Evolutionary conservation across 2,113 vertebrate species (phyloP).

Genomic region (Bostrychus sinensis): DNA sequence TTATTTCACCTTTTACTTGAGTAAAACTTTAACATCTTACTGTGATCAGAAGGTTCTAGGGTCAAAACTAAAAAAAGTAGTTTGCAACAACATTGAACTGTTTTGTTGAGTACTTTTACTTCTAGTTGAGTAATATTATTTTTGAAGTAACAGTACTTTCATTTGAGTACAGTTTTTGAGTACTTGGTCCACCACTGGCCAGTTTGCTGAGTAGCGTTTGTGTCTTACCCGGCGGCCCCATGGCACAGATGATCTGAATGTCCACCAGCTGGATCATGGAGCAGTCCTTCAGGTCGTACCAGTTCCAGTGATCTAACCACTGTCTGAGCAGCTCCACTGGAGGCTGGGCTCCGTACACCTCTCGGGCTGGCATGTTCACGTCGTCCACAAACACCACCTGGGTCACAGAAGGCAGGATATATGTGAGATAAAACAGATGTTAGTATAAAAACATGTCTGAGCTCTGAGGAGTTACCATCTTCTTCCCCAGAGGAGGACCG

Average conservation of each 20-base stretch:
- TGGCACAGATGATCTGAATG: constrained; percentile 89
- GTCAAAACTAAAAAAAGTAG: too few relatives aligned
- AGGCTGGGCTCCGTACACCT: constrained; percentile 90
- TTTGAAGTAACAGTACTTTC: too few relatives aligned
- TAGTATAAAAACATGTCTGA: not conserved
- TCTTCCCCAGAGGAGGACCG: constrained; percentile 87
- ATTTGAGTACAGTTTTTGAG: too few relatives aligned
- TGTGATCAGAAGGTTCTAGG: too few relatives aligned
- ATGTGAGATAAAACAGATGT: too few relatives aligned
- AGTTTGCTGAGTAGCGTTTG: too few relatives aligned
- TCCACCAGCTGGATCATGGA: constrained; percentile 86
- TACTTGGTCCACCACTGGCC: too few relatives aligned
- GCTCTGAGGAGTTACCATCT: constrained; percentile 77
- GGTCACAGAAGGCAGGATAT: not conserved
- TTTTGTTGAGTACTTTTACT: too few relatives aligned
- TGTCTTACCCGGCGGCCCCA: constrained; percentile 89
- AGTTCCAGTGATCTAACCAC: constrained; percentile 93
- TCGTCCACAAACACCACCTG: constrained; percentile 94
- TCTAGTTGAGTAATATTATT: too few relatives aligned
- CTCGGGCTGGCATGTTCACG: constrained; percentile 93
- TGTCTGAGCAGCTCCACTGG: constrained; percentile 92
- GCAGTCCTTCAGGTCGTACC: constrained; percentile 92
- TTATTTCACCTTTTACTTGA: too few relatives aligned
- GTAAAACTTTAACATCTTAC: too few relatives aligned
- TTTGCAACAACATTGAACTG: too few relatives aligned